phyloP scores from a whole-genome alignment of 2,797 vertebrate genomes.

The Tangara arthus region DNA sequence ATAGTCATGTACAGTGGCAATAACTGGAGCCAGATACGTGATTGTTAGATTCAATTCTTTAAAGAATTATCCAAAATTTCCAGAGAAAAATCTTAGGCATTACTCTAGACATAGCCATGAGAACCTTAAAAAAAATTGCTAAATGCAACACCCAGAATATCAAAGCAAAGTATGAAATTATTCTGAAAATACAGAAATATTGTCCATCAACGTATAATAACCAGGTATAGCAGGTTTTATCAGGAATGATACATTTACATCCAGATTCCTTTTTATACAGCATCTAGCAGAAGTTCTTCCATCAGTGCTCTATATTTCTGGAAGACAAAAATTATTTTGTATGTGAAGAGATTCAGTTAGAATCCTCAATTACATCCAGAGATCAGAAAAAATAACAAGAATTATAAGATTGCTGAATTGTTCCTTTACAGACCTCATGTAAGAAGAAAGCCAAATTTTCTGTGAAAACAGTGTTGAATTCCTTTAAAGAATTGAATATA shows the following conservation, averaged over 20 bases:
- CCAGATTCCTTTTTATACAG: not conserved
- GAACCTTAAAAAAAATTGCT: not conserved
- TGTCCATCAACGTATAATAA: not conserved
- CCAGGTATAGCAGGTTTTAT: not conserved
- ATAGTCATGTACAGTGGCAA: not conserved
- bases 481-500: not conserved
- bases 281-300: not conserved
- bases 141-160: not conserved
- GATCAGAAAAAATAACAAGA: not conserved
- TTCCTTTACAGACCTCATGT: not conserved
- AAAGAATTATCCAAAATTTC: not conserved
- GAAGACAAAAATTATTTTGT: not conserved
- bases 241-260: not conserved
- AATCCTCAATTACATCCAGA: not conserved
- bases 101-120: not conserved
- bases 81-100: not conserved
- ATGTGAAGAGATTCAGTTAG: not conserved
- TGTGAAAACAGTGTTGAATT: not conserved
- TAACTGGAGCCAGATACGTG: not conserved
- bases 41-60: not conserved
- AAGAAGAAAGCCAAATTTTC: not conserved
- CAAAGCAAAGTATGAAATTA: not conserved
- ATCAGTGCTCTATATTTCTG: not conserved
- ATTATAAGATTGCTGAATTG: not conserved
- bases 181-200: not conserved